phyloP scores from a whole-genome alignment of 1,140 invertebrate species.

The Saxidomus purpurata region DNA sequence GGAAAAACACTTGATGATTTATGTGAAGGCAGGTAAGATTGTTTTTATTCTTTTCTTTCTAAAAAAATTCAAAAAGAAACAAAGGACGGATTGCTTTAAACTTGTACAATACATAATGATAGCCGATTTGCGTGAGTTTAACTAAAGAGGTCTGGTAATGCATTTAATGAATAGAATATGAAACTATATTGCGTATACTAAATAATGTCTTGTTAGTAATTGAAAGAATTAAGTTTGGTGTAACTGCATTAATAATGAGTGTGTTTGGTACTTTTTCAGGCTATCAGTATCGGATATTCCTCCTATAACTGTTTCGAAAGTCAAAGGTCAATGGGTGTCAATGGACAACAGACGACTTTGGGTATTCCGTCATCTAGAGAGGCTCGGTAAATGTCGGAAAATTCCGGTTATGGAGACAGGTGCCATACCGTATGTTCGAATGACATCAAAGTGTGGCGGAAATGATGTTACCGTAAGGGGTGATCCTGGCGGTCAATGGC shows the following conservation, averaged over 20 bases:
- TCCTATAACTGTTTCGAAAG: neutral
- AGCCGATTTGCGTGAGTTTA: no score
- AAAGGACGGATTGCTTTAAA: no score
- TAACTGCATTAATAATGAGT: neutral
- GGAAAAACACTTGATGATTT: slow-evolving; percentile 65
- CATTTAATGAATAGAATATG: no score
- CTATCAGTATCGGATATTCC: neutral
- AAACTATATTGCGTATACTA: no score
- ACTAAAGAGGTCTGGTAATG: no score
- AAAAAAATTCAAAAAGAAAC: no score
- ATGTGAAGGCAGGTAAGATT: slow-evolving; percentile 15
- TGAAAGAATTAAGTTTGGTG: neutral
- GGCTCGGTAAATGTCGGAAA: slow-evolving; percentile 23
- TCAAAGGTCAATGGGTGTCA: neutral
- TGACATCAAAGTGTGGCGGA: slow-evolving; percentile 24
- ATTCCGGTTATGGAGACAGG: neutral
- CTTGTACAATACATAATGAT: no score
- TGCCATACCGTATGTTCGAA: neutral
- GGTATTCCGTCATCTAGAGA: slow-evolving; percentile 52
- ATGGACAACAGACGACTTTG: slow-evolving; percentile 38
- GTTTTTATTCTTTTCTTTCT: neutral
- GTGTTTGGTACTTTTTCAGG: slow-evolving; percentile 17
- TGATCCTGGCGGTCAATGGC: neutral
- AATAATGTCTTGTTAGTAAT: neutral
- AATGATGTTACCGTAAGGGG: neutral